These are phyloP conservation scores for Drosophila navojoa DNA, from an alignment of 1,140 invertebrate genomes.

Conservation along the genomic window DNA sequence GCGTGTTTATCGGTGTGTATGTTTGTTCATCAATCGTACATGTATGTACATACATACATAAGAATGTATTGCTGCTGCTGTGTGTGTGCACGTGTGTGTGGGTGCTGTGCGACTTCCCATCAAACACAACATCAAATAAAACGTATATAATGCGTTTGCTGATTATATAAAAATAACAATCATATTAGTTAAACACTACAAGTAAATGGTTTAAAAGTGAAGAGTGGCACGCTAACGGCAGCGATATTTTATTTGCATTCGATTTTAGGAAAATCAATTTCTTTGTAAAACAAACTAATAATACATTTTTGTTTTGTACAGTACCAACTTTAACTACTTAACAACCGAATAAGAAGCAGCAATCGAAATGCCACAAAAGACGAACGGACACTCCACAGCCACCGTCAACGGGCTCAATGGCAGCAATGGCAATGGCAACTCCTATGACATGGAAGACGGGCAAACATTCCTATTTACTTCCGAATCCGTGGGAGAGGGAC, in stretches of 20 bases:
- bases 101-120: slow-evolving; percentile 26
- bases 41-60: slow-evolving; percentile 8
- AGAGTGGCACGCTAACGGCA: slow-evolving; percentile 26
- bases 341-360: slow-evolving; percentile 19
- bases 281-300: slow-evolving; percentile 14
- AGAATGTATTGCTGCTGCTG: slow-evolving; percentile 5
- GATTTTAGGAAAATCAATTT: slow-evolving; percentile 64
- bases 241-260: not conserved
- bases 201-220: slow-evolving; percentile 28
- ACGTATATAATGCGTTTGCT: slow-evolving; percentile 25
- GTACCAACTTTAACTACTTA: slow-evolving; percentile 25
- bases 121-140: slow-evolving; percentile 29
- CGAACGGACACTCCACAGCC: slow-evolving; percentile 63
- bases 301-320: slow-evolving; percentile 37
- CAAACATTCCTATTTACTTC: slow-evolving; percentile 98
- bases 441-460: slow-evolving; percentile 91
- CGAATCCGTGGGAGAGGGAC: slow-evolving; percentile 99
- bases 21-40: slow-evolving; percentile 2
- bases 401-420: slow-evolving; percentile 87
- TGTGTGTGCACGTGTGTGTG: not conserved
- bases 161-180: slow-evolving; percentile 67
- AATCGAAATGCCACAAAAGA: slow-evolving; percentile 78
- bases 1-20: slow-evolving; percentile 27
- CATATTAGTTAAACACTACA: slow-evolving; percentile 15
- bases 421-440: slow-evolving; percentile 86